Base-by-base conservation (phyloP, 2,888 invertebrate genomes). In the Drosophila diplacantha region DNA sequence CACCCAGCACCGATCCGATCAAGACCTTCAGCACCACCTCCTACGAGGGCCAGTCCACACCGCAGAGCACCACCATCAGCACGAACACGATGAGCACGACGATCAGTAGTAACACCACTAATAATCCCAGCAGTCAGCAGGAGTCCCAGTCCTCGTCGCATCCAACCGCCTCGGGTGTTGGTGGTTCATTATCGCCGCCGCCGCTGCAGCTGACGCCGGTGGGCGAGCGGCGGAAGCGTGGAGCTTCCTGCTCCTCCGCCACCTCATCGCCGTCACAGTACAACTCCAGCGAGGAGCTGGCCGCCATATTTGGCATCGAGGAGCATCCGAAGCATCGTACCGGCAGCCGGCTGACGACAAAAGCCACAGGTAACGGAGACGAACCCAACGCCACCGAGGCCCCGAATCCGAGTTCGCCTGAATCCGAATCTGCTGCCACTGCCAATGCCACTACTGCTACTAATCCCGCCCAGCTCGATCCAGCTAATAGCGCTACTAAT, bases 241-340 rank as follows among this genome's bases (percentile, higher is more conserved):
- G 74, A 1, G 52, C 39, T 12, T 57, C 76, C 29, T 82, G 78
- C 47, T 85, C 85, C 34, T 84, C 83, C 7, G 85, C 85, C 47
- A 85, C 85, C 29, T 84, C 84, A 12, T 86, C 86, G 41, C 85
- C 87, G 85, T 91, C 91, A 58, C 91, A 91, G 84, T 92, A 92
- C 81, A 92, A 92, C 85, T 92, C 92, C 12, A 91, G 91, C 49
- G 92, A 92, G 81, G 92, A 92, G 83, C 87, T 92, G 73, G 91
- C 92, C 26, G 91, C 91, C 75, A 92, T 92, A 77, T 92, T 92
- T 83, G 91, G 91, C 79, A 87, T 88, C 51, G 86, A 85, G 55
- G 86, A 87, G 73, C 76, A 73, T 46, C 70, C 82, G 3, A 82
- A 75, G 53, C 75, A 57, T 56, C 70, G 62, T 74, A 56, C 51